Percentiles rank a stretch among this genome's conserved stretches.
Evolutionary conservation across 2,888 invertebrate species (phyloP).

Genomic region (Monopis laevigella): DNA sequence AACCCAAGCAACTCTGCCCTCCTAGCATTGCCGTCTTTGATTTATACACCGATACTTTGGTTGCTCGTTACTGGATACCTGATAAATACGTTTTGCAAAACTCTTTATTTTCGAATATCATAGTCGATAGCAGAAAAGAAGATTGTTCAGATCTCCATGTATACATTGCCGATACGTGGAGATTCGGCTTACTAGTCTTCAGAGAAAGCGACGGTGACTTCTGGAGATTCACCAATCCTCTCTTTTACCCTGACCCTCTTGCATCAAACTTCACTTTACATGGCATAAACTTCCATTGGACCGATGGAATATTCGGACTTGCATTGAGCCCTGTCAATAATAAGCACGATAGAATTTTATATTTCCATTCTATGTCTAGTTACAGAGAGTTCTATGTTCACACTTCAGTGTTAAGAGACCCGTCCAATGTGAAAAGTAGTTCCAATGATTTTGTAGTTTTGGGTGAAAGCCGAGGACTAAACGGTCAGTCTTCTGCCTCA

Average conservation of each 20-base stretch:
- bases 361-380: conserved; percentile 85
- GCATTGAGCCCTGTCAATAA: conserved; percentile 69
- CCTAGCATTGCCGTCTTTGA: conserved; percentile 80
- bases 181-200: conserved; percentile 71
- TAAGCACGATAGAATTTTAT: conserved; percentile 70
- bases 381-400: conserved; percentile 80
- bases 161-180: conserved; percentile 77
- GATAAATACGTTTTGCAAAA: conserved; percentile 71
- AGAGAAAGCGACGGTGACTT: conserved; percentile 66
- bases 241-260: conserved; percentile 77
- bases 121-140: conserved; percentile 68
- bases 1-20: conserved; percentile 74
- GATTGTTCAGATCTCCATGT: conserved; percentile 72
- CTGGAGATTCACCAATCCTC: conserved; percentile 74
- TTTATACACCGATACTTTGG: conserved; percentile 68
- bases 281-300: conserved; percentile 82
- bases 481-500: conserved; percentile 78
- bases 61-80: conserved; percentile 73
- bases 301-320: conserved; percentile 82
- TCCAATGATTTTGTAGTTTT: conserved; percentile 39
- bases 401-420: conserved; percentile 71
- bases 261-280: conserved; percentile 79
- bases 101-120: conserved; percentile 73
- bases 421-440: conserved; percentile 42
- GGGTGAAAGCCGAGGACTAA: conserved; percentile 63